These are phyloP conservation scores for Caenorhabditis tropicalis DNA, from an alignment of 1,140 invertebrate genomes.

Conservation along the genomic window DNA sequence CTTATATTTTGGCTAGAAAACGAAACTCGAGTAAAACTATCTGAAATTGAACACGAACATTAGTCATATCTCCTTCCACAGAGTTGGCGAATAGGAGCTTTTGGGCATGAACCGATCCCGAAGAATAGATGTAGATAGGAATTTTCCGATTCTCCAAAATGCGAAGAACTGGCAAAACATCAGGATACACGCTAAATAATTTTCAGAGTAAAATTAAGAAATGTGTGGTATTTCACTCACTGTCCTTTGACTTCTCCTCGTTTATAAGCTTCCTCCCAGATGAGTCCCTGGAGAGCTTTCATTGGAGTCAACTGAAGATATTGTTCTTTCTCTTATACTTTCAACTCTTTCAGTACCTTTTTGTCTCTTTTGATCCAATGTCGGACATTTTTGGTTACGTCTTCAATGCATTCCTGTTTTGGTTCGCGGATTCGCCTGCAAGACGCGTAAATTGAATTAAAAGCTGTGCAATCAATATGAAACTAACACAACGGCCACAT, in stretches of 20 bases:
- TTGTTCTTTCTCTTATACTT: background rate
- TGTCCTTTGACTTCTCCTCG: constrained; percentile 82
- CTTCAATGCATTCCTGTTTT: constrained; percentile 43
- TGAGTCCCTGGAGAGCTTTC: constrained; percentile 86
- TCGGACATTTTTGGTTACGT: constrained; percentile 58
- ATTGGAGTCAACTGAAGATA: constrained; percentile 75
- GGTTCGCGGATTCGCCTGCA: background rate
- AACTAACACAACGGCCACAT: constrained; percentile 59
- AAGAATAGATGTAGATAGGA: constrained; percentile 86
- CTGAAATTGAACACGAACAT: constrained; percentile 74
- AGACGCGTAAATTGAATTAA: background rate
- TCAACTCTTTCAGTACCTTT: constrained; percentile 51
- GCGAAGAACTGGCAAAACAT: constrained; percentile 81
- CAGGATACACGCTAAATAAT: constrained; percentile 82
- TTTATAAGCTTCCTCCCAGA: constrained; percentile 85
- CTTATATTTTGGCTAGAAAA: constrained; percentile 58
- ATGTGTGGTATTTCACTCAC: constrained; percentile 77
- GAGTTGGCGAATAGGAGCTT: constrained; percentile 85
- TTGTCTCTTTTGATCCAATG: constrained; percentile 64
- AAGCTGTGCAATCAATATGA: constrained; percentile 23
- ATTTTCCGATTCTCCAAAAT: constrained; percentile 78
- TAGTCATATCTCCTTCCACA: constrained; percentile 79
- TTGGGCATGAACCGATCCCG: constrained; percentile 88
- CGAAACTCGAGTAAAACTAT: background rate
- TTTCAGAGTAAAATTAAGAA: background rate